A percentile compares a stretch with the other conserved stretches of the same genome.
Conservation (phyloP, 2,113 vertebrate genomes). For the Mustela nigripes region DNA sequence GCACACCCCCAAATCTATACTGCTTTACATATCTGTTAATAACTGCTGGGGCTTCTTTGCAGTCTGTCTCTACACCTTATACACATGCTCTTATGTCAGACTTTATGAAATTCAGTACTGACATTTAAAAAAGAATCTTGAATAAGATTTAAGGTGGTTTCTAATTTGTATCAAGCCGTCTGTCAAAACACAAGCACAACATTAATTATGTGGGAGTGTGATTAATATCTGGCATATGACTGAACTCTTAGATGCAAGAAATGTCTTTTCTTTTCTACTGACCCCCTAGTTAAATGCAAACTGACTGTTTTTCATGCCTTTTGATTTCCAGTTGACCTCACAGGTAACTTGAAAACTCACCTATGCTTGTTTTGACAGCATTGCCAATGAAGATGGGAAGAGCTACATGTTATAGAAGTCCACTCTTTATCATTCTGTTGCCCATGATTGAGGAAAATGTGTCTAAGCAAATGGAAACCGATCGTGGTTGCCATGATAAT, state of each 20-base stretch:
- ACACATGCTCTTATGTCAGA: not conserved
- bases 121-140: not conserved
- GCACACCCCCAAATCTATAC: not conserved
- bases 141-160: slow-evolving; percentile 51
- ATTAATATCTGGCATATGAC: slow-evolving; percentile 50
- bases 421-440: not conserved
- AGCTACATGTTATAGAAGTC: not conserved
- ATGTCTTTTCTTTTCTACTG: slow-evolving; percentile 66
- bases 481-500: not conserved
- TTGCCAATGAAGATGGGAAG: not conserved
- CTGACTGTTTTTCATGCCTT: slow-evolving; percentile 8
- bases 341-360: slow-evolving; percentile 61
- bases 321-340: slow-evolving; percentile 68
- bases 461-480: slow-evolving; percentile 24
- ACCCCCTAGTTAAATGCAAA: slow-evolving; percentile 65
- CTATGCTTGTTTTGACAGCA: slow-evolving; percentile 28
- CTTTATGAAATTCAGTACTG: slow-evolving; percentile 24
- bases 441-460: not conserved
- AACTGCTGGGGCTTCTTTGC: not conserved
- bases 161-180: slow-evolving; percentile 31
- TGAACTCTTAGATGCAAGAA: slow-evolving; percentile 48
- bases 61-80: not conserved
- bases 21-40: not conserved
- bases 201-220: slow-evolving; percentile 37
- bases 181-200: slow-evolving; percentile 58